Evolutionary conservation across 2,797 vertebrate genomes (phyloP).

Genomic region (Tinamus major): DNA sequence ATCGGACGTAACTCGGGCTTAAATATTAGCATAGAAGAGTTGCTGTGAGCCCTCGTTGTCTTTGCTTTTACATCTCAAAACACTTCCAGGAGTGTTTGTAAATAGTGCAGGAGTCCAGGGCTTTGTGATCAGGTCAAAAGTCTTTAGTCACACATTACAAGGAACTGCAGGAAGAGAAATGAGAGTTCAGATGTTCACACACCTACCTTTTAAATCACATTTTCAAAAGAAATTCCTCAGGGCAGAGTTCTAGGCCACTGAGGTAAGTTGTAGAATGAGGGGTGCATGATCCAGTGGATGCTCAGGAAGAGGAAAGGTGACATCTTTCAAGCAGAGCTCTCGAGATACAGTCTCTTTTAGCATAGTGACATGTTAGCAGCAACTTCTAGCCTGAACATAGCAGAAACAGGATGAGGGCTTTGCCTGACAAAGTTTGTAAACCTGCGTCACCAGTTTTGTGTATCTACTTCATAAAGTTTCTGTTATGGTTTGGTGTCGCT

Average conservation of each 20-base stretch:
- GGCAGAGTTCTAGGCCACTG: not conserved
- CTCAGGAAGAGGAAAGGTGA: too few species aligned
- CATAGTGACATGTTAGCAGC: not conserved
- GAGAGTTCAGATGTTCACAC: not conserved
- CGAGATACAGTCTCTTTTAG: too few species aligned
- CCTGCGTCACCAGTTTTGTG: not conserved
- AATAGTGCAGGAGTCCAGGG: not conserved
- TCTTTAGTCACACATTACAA: not conserved
- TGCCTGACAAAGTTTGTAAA: not conserved
- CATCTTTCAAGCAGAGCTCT: too few species aligned
- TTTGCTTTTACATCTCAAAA: not conserved
- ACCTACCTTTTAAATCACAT: not conserved
- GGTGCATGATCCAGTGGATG: too few species aligned
- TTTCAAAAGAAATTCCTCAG: not conserved
- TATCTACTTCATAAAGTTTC: not conserved
- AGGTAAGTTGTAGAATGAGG: too few species aligned
- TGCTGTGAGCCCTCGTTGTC: not conserved
- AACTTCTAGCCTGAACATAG: not conserved
- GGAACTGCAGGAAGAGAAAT: not conserved
- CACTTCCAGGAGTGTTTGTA: not conserved
- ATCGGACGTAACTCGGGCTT: not conserved
- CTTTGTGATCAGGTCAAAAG: not conserved
- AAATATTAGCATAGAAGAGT: not conserved
- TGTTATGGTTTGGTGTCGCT: fast-evolving
- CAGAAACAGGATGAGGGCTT: not conserved